phyloP scores from a whole-genome alignment of 2,888 invertebrate species.

The Leptinotarsa peninsularis region DNA sequence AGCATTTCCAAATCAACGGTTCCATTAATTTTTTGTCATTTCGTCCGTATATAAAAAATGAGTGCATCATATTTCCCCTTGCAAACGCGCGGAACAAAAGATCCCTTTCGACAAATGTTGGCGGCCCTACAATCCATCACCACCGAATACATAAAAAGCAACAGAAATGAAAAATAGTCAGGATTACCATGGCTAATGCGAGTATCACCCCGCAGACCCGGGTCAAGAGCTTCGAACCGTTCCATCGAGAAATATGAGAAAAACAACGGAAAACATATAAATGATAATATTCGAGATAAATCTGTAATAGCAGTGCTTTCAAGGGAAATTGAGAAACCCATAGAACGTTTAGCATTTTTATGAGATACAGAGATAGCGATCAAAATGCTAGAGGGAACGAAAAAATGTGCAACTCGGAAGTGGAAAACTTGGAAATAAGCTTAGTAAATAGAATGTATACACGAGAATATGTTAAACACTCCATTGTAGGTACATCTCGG shows the following conservation, averaged over 20 bases:
- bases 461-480: background rate
- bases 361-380: slow-evolving; percentile 18
- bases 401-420: background rate
- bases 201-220: slow-evolving; percentile 6
- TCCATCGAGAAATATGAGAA: background rate
- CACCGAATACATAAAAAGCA: slow-evolving; percentile 21
- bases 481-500: too few relatives aligned
- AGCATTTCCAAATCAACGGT: background rate
- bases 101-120: slow-evolving; percentile 9
- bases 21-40: slow-evolving; percentile 1
- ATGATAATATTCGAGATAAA: slow-evolving; percentile 22
- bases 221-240: slow-evolving; percentile 4
- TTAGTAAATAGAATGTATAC: background rate
- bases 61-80: slow-evolving; percentile 1
- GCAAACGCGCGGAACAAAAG: slow-evolving; percentile 1
- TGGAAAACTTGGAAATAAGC: background rate
- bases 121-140: slow-evolving; percentile 11
- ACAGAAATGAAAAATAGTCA: slow-evolving; percentile 16
- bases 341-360: slow-evolving; percentile 22
- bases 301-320: slow-evolving; percentile 21
- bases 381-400: background rate
- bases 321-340: background rate
- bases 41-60: slow-evolving; percentile 5
- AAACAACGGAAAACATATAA: slow-evolving; percentile 20
- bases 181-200: slow-evolving; percentile 15